These are phyloP conservation scores for Euphydryas editha DNA, from an alignment of 2,888 invertebrate genomes.

Conservation along the genomic window DNA sequence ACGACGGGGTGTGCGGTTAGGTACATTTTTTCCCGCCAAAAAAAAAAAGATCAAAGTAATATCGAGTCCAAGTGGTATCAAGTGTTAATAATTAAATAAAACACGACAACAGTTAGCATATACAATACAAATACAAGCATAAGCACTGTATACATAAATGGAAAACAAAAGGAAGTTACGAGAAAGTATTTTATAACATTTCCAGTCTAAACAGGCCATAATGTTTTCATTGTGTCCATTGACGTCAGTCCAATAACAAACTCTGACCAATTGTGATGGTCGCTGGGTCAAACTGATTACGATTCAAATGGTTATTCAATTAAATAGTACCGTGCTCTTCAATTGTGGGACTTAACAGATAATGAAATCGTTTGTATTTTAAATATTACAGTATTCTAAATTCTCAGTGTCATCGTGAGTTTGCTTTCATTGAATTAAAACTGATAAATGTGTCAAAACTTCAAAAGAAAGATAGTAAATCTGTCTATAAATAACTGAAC, in stretches of 20 bases:
- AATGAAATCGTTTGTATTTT: conserved; percentile 2
- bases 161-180: conserved; percentile 12
- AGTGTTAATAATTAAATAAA: too few relatives aligned
- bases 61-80: too few relatives aligned
- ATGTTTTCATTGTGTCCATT: conserved; percentile 34
- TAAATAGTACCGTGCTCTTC: conserved; percentile 17
- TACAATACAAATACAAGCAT: conserved; percentile 5
- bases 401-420: neutral
- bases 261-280: conserved; percentile 31
- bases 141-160: conserved; percentile 9
- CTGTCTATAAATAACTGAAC: too few relatives aligned
- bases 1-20: too few relatives aligned
- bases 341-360: conserved; percentile 11
- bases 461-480: too few relatives aligned
- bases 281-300: conserved; percentile 31
- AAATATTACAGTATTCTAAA: neutral
- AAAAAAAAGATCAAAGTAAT: too few relatives aligned
- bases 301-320: conserved; percentile 19
- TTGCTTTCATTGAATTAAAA: too few relatives aligned
- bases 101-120: conserved; percentile 1
- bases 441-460: neutral
- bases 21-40: too few relatives aligned
- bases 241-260: conserved; percentile 29
- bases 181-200: conserved; percentile 10
- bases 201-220: conserved; percentile 20